Evolutionary conservation across 2,113 vertebrate genomes (phyloP).

Genomic region (Pyrgilauda ruficollis): DNA sequence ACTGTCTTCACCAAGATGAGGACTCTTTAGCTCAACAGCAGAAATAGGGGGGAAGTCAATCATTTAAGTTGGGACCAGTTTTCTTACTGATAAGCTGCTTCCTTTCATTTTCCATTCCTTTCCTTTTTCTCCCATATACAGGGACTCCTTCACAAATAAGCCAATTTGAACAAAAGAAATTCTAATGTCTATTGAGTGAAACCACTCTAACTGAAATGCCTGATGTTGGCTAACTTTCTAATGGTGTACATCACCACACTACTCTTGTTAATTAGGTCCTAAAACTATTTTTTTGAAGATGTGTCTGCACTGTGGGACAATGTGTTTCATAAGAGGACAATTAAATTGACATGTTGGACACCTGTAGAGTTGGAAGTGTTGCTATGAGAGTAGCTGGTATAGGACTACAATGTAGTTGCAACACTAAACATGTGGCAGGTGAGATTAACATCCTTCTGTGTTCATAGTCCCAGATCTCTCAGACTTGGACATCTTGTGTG

Average conservation of each 20-base stretch:
- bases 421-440: background rate
- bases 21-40: background rate
- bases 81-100: background rate
- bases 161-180: background rate
- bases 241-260: background rate
- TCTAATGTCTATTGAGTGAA: background rate
- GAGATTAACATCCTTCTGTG: background rate
- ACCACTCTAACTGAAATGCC: background rate
- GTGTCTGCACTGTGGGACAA: background rate
- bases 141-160: background rate
- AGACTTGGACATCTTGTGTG: background rate
- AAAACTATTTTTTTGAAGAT: background rate
- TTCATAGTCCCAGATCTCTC: background rate
- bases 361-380: background rate
- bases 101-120: background rate
- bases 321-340: background rate
- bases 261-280: background rate
- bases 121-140: background rate
- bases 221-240: background rate
- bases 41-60: background rate
- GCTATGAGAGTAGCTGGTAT: background rate
- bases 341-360: background rate
- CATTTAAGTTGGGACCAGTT: background rate
- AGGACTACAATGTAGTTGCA: background rate
- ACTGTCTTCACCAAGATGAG: fast-evolving